A percentile compares a stretch with the other conserved stretches of the same genome.
Conservation (phyloP, 1,140 invertebrate genomes). For the Drosophila obscura region DNA sequence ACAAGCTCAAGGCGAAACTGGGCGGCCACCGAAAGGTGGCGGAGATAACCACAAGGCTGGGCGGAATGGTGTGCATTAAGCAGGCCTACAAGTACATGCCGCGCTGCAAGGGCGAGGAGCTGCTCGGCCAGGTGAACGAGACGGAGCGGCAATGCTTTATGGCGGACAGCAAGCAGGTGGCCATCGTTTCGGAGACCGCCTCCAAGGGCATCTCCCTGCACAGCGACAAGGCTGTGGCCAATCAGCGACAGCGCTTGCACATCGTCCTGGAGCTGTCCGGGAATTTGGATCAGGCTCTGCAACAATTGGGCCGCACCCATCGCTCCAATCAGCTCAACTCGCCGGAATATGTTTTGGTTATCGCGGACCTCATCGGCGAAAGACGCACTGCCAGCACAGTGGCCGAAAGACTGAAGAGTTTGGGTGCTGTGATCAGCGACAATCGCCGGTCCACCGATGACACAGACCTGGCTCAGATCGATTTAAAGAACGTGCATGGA, state of each 20-base stretch:
- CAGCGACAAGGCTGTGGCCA: constrained; percentile 94
- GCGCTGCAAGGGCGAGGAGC: constrained; percentile 95
- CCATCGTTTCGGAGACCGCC: constrained; percentile 99
- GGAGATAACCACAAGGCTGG: constrained; percentile 98
- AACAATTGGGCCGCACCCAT: constrained; percentile 96
- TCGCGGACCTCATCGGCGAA: constrained; percentile 98
- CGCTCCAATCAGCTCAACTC: constrained; percentile 94
- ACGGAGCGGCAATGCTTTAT: constrained; percentile 95
- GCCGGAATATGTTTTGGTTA: constrained; percentile 99
- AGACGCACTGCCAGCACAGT: constrained; percentile 96
- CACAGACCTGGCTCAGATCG: constrained; percentile 97
- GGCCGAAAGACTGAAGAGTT: constrained; percentile 96
- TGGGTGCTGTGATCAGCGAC: constrained; percentile 98
- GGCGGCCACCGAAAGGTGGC: constrained; percentile 96
- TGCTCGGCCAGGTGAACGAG: constrained; percentile 97
- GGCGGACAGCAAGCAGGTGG: constrained; percentile 98
- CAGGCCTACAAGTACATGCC: constrained; percentile 95
- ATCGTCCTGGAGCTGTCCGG: constrained; percentile 99
- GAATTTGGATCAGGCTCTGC: constrained; percentile 99
- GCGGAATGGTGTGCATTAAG: constrained; percentile 95
- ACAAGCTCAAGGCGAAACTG: constrained; percentile 98
- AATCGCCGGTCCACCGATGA: constrained; percentile 98
- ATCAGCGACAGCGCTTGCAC: constrained; percentile 96
- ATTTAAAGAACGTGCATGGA: constrained; percentile 98
- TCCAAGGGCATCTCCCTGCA: constrained; percentile 98